phyloP scores from a whole-genome alignment of 2,797 vertebrate genomes.

The Ctenochaetus hawaiiensis region DNA sequence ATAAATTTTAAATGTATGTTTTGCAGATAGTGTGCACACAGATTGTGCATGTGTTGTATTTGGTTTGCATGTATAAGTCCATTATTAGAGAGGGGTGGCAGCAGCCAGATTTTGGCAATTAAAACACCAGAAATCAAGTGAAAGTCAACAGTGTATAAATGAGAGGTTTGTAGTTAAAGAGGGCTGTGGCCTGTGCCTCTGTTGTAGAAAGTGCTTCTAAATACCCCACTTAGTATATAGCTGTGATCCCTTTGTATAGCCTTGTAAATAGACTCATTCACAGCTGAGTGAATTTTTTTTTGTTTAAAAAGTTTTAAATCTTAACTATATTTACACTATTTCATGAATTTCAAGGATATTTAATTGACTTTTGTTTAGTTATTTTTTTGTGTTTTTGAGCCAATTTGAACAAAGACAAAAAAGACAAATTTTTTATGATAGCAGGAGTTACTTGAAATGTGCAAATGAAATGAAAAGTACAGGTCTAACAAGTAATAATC shows the following conservation, averaged over 20 bases:
- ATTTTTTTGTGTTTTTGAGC: background rate
- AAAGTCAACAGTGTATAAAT: slow-evolving; percentile 49
- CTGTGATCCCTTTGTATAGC: slow-evolving; percentile 40
- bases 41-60: slow-evolving; percentile 9
- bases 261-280: slow-evolving; percentile 51
- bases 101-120: slow-evolving; percentile 35
- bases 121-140: slow-evolving; percentile 52
- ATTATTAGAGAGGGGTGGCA: slow-evolving; percentile 24
- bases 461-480: background rate
- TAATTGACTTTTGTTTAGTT: too few relatives aligned
- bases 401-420: background rate
- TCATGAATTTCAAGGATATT: background rate
- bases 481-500: background rate
- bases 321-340: background rate
- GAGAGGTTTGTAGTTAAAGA: slow-evolving; percentile 42
- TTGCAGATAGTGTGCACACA: background rate
- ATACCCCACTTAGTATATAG: slow-evolving; percentile 45
- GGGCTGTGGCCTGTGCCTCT: slow-evolving; percentile 21
- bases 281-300: slow-evolving; percentile 5
- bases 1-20: background rate
- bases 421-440: too few relatives aligned
- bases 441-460: background rate
- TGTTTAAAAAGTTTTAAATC: background rate
- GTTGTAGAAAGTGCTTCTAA: slow-evolving; percentile 35
- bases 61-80: slow-evolving; percentile 19